These are phyloP conservation scores for Macropus fuliginosus DNA, from an alignment of 2,797 vertebrate species.

Conservation along the genomic window DNA sequence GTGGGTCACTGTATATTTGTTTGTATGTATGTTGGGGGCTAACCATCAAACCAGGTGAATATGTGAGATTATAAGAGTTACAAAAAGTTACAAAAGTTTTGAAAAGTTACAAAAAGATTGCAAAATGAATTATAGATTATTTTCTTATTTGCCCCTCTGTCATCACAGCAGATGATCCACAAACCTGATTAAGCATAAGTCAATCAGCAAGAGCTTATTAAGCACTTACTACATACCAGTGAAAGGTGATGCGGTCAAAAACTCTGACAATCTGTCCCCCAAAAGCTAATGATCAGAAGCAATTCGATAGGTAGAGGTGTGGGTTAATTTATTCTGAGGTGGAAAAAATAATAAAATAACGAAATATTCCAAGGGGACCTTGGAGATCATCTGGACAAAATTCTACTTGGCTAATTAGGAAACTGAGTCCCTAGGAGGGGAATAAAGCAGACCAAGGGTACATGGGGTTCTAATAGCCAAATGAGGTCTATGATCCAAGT, in stretches of 20 bases:
- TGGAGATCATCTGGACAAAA: not conserved
- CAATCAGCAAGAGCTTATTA: not conserved
- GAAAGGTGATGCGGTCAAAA: not conserved
- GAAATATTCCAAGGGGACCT: not conserved
- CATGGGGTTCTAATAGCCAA: not conserved
- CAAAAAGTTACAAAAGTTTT: not conserved
- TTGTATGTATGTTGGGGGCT: conserved; percentile 17
- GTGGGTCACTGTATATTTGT: not conserved
- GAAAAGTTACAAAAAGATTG: not conserved
- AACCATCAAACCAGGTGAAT: not conserved
- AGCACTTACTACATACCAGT: not conserved
- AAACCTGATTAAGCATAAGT: not conserved
- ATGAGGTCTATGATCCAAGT: not conserved
- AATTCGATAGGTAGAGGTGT: conserved; percentile 26
- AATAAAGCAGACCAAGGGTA: not conserved
- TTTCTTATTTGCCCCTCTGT: conserved; percentile 32
- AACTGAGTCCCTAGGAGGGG: not conserved
- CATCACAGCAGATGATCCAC: not conserved
- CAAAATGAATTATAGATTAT: not conserved
- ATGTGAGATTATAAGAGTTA: not conserved
- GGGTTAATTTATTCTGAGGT: conserved; percentile 14
- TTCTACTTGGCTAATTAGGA: not conserved
- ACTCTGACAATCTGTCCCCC: not conserved
- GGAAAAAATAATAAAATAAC: not conserved
- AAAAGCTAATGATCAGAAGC: not conserved